Conservation (phyloP, 1,140 invertebrate species). For the Drosophila subobscura region DNA sequence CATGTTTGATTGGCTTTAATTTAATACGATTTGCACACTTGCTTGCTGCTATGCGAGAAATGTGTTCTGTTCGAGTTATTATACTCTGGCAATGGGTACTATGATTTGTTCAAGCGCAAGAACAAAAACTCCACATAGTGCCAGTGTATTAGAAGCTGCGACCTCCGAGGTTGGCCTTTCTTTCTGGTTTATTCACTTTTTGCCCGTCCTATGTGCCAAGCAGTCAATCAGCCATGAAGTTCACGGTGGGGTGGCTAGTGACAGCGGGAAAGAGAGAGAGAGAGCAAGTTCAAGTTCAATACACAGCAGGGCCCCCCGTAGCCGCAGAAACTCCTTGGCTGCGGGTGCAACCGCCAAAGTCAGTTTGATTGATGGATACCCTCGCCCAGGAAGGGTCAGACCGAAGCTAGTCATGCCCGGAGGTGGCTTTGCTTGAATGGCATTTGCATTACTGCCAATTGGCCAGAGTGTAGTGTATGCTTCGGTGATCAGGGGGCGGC, state of each 20-base stretch:
- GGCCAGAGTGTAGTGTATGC: too few relatives aligned
- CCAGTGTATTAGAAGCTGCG: background rate
- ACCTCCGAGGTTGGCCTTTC: background rate
- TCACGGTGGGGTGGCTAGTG: background rate
- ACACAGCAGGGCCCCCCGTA: slow-evolving; percentile 23
- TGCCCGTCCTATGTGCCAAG: slow-evolving; percentile 32
- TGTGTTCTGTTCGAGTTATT: slow-evolving; percentile 46
- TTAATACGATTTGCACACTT: slow-evolving; percentile 78
- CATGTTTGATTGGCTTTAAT: slow-evolving; percentile 56
- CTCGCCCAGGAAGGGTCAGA: background rate
- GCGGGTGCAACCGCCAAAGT: slow-evolving; percentile 49
- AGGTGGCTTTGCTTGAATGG: too few relatives aligned
- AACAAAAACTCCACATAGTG: too few relatives aligned
- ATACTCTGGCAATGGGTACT: slow-evolving; percentile 19
- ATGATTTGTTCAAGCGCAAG: too few relatives aligned
- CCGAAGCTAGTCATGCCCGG: background rate
- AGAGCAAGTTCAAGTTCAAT: slow-evolving; percentile 57
- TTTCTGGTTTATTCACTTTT: too few relatives aligned
- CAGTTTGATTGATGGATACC: slow-evolving; percentile 33
- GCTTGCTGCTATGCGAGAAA: slow-evolving; percentile 67
- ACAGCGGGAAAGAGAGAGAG: background rate
- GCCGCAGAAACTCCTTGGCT: slow-evolving; percentile 44
- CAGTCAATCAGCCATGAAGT: too few relatives aligned
- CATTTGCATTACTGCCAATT: too few relatives aligned
- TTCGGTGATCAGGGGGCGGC: too few relatives aligned